A percentile compares a stretch with the other conserved stretches of the same genome.
These are phyloP conservation scores for Argopecten irradians DNA, from an alignment of 1,140 invertebrate species.

Conservation along the genomic window DNA sequence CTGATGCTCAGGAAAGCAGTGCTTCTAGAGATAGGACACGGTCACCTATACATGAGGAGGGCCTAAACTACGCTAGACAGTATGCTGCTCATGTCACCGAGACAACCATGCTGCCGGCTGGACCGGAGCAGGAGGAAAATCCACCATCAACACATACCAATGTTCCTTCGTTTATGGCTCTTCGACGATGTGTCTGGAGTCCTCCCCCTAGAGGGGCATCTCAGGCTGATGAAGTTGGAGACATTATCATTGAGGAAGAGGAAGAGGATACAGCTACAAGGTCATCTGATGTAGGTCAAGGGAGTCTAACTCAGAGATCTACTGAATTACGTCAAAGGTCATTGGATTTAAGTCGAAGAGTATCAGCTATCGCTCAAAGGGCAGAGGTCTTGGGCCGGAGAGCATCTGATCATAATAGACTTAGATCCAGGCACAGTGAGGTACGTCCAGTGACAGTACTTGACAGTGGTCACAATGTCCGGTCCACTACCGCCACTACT, in stretches of 20 bases:
- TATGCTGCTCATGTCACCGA: slow-evolving; percentile 64
- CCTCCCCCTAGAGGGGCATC: slow-evolving; percentile 48
- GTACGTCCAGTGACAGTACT: not conserved
- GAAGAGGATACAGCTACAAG: not conserved
- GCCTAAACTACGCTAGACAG: slow-evolving; percentile 58
- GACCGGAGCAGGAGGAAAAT: not conserved
- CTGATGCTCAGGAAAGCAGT: not conserved
- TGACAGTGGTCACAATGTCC: not conserved
- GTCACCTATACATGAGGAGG: slow-evolving; percentile 64
- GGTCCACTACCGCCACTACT: not conserved
- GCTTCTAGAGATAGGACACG: slow-evolving; percentile 11
- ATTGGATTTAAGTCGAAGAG: slow-evolving; percentile 10
- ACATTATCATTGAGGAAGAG: slow-evolving; percentile 44
- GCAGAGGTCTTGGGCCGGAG: not conserved
- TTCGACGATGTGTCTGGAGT: slow-evolving; percentile 24
- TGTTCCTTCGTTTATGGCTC: not conserved
- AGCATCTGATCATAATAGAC: not conserved
- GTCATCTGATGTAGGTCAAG: not conserved
- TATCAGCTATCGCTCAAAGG: not conserved
- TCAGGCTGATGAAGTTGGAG: slow-evolving; percentile 57
- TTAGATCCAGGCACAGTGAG: not conserved
- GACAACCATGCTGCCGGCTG: slow-evolving; percentile 37
- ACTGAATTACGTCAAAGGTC: not conserved
- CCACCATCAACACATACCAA: not conserved
- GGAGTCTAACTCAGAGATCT: not conserved